Base-by-base conservation (phyloP, 2,113 vertebrate species). In the Sinocyclocheilus grahami region DNA sequence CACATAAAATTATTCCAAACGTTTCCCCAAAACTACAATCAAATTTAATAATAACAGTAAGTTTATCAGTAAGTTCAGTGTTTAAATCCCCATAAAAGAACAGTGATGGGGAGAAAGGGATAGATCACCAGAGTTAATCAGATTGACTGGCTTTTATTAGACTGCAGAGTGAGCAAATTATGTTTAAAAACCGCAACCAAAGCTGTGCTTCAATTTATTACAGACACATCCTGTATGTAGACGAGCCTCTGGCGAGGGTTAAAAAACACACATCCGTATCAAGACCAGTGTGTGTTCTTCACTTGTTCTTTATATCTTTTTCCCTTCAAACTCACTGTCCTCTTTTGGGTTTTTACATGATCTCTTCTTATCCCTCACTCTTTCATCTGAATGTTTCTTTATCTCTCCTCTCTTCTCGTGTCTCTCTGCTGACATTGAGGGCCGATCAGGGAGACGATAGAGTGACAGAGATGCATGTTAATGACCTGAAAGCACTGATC, bases 401-500 rank as follows among this genome's bases (percentile, higher is more conserved):
- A 86, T 60, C 42, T 58, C 67, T 42, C 30, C 60, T 51, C 46
- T 62, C 11, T 85, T 86, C 53, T 55, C 13, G 18, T 77, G 75
- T 81, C 20, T 72, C 71, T 87, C 84, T 60, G 84, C 77, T 77
- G 7, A 75, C 83, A 87, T 76, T 89, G 69, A 82, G 72, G 80
- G 76, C 80, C 24, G 90, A 48, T 83, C 69, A 87, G 87, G 67
- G 80, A 86, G 62, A 83, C 86, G 86, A 87, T 58, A 89, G 86
- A 48, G 48, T 77, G 77, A 87, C 88, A 91, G 88, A 87, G 81
- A 86, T 83, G 89, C 93, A 94, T 93, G 92, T 90, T 92, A 92
- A 94, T 90, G 82, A 85, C 86, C 83, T 39, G n/a, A 71, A 87
- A 89, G 91, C 90, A 80, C 86, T 90, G 90, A 93, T 94, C 92